These are phyloP conservation scores for Phthorimaea operculella DNA, from an alignment of 1,140 invertebrate species.

Conservation along the genomic window DNA sequence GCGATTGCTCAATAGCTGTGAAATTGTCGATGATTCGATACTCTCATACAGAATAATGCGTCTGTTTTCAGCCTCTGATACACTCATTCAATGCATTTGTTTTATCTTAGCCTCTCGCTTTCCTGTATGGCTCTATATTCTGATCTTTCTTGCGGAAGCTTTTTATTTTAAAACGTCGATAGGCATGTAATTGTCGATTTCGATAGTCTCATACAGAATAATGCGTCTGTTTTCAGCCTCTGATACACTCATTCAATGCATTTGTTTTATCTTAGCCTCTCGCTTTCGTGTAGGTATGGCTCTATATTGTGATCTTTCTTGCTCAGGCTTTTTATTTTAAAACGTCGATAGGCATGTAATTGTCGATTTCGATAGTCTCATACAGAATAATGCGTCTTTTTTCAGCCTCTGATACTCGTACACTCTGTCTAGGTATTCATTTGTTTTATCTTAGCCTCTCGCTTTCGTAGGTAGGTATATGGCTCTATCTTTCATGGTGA, in stretches of 20 bases:
- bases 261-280: neutral
- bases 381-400: slow-evolving; percentile 24
- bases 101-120: neutral
- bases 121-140: too few species aligned
- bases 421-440: neutral
- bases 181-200: slow-evolving; percentile 35
- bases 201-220: slow-evolving; percentile 25
- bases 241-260: neutral
- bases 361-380: slow-evolving; percentile 24
- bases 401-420: slow-evolving; percentile 10
- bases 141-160: too few species aligned
- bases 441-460: neutral
- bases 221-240: slow-evolving; percentile 18
- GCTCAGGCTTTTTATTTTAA: too few species aligned
- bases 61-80: slow-evolving; percentile 12
- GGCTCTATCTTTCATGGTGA: too few species aligned
- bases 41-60: slow-evolving; percentile 25
- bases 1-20: slow-evolving; percentile 32
- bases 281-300: too few species aligned
- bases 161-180: slow-evolving; percentile 7
- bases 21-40: slow-evolving; percentile 31
- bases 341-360: slow-evolving; percentile 31
- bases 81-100: neutral
- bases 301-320: too few species aligned
- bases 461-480: too few species aligned